Evolutionary conservation across 2,888 invertebrate species (phyloP).

Genomic region (Leucoma salicis): DNA sequence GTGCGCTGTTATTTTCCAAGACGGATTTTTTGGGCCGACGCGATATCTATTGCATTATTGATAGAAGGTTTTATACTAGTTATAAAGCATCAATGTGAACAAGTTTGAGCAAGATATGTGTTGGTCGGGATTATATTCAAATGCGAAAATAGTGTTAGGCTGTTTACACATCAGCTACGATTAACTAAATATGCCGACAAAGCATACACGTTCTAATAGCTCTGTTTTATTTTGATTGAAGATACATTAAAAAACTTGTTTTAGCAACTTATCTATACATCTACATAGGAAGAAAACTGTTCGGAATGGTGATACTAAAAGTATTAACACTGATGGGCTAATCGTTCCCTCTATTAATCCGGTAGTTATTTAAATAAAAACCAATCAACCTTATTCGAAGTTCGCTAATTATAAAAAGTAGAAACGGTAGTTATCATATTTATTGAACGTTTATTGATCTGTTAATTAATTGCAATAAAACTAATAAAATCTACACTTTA

Average conservation of each 20-base stretch:
- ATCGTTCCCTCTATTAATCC: slow-evolving; percentile 30
- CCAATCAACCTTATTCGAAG: slow-evolving; percentile 28
- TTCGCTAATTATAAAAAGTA: slow-evolving; percentile 38
- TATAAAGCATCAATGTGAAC: background rate
- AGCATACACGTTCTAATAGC: slow-evolving; percentile 24
- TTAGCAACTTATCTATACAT: background rate
- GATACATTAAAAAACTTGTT: slow-evolving; percentile 10
- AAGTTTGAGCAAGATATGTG: background rate
- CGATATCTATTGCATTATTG: too few relatives aligned
- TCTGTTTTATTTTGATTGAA: slow-evolving; percentile 6
- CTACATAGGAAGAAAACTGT: slow-evolving; percentile 8
- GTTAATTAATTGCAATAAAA: slow-evolving; percentile 45
- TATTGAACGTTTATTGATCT: slow-evolving; percentile 39
- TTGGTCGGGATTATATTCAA: slow-evolving; percentile 1
- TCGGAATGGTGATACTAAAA: slow-evolving; percentile 18
- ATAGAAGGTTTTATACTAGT: too few relatives aligned
- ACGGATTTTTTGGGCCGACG: too few relatives aligned
- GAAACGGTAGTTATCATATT: slow-evolving; percentile 41
- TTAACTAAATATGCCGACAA: slow-evolving; percentile 10
- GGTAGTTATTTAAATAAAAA: slow-evolving; percentile 35
- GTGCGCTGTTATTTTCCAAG: too few relatives aligned
- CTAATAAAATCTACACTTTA: slow-evolving; percentile 47
- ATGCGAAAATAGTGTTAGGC: slow-evolving; percentile 11
- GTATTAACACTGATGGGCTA: slow-evolving; percentile 22
- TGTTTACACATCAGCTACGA: slow-evolving; percentile 7